Evolutionary conservation across 1,140 invertebrate genomes (phyloP).

Genomic region (Tyrophagus putrescentiae): DNA sequence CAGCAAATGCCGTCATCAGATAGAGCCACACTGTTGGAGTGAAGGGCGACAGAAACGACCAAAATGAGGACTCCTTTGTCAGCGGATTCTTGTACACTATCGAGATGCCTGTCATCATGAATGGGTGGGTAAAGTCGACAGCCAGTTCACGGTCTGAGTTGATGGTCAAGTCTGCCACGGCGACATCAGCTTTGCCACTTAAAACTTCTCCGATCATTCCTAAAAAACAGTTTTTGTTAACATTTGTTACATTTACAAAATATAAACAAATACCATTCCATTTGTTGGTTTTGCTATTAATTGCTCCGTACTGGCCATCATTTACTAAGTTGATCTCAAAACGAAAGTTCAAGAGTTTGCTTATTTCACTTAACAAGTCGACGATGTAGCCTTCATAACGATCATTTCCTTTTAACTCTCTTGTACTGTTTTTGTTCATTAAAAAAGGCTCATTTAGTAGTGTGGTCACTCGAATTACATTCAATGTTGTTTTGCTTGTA

Average conservation of each 20-base stretch:
- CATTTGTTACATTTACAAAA: too few relatives aligned
- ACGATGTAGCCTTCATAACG: slow-evolving; percentile 64
- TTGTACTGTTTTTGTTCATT: slow-evolving; percentile 27
- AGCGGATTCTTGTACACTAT: slow-evolving; percentile 42
- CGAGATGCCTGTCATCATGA: slow-evolving; percentile 48
- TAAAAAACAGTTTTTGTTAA: too few relatives aligned
- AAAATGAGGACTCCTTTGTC: slow-evolving; percentile 73
- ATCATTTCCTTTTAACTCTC: slow-evolving; percentile 55
- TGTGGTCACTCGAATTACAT: slow-evolving; percentile 76
- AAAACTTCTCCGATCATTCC: too few relatives aligned
- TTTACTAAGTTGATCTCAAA: slow-evolving; percentile 42
- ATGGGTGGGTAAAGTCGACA: slow-evolving; percentile 56
- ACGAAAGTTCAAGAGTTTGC: slow-evolving; percentile 60
- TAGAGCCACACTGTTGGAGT: slow-evolving; percentile 90
- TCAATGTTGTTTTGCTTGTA: too few relatives aligned
- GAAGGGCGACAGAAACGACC: slow-evolving; percentile 79
- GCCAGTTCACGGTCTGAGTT: slow-evolving; percentile 80
- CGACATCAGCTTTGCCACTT: too few relatives aligned
- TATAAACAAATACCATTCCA: too few relatives aligned
- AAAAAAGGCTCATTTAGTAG: slow-evolving; percentile 43
- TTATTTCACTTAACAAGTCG: slow-evolving; percentile 39
- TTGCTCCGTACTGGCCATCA: slow-evolving; percentile 35
- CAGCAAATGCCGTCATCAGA: slow-evolving; percentile 80
- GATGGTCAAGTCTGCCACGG: slow-evolving; percentile 78
- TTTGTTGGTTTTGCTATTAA: slow-evolving; percentile 32